Evolutionary conservation across 2,797 vertebrate genomes (phyloP).

Genomic region (Falco novaeseelandiae): DNA sequence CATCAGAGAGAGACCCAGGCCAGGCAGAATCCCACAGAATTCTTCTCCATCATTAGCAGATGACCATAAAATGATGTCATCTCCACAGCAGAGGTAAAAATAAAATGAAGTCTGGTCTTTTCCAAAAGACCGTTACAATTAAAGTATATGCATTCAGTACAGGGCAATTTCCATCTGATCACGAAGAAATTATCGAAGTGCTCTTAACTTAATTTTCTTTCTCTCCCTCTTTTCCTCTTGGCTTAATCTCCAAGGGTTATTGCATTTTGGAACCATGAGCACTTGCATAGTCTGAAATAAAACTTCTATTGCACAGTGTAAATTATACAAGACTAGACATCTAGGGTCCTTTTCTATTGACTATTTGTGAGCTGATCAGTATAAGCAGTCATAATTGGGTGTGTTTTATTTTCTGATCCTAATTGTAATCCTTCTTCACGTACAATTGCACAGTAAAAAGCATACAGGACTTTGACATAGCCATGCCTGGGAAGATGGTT

Average conservation of each 20-base stretch:
- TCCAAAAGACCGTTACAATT: conserved; percentile 35
- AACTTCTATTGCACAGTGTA: not conserved
- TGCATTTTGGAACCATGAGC: not conserved
- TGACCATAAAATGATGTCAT: not conserved
- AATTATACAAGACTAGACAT: not conserved
- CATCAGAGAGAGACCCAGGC: not conserved
- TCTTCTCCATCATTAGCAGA: not conserved
- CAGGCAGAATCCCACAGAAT: not conserved
- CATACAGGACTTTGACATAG: not conserved
- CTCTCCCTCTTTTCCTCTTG: conserved; percentile 29
- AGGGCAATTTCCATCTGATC: conserved; percentile 51
- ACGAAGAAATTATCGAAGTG: conserved; percentile 64
- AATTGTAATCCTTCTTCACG: not conserved
- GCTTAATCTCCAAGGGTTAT: conserved; percentile 29
- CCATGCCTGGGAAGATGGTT: not conserved
- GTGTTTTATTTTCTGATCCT: conserved; percentile 4
- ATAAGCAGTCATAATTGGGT: not conserved
- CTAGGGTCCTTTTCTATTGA: not conserved
- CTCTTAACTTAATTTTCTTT: conserved; percentile 51
- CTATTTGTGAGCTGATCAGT: not conserved
- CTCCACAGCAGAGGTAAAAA: not conserved
- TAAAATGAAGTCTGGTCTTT: not conserved
- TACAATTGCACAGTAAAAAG: not conserved
- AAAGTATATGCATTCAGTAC: conserved; percentile 31
- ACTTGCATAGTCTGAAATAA: conserved; percentile 14